Evolutionary conservation across 2,888 invertebrate species (phyloP).

Genomic region (Drosophila subquinaria): DNA sequence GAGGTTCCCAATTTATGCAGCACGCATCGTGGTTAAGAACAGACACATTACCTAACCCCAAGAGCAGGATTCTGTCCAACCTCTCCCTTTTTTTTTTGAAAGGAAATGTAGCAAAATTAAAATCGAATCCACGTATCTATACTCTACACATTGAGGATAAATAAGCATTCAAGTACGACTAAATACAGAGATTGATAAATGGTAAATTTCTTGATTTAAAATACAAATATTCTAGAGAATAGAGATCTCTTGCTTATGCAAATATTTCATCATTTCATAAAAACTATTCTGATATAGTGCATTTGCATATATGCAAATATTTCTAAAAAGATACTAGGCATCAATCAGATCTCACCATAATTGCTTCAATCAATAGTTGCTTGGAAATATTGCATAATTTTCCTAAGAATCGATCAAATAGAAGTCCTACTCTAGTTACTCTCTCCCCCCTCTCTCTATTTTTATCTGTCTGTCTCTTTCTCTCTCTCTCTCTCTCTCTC

Average conservation of each 20-base stretch:
- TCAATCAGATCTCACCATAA: background rate
- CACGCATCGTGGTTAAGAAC: constrained; percentile 35
- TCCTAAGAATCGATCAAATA: constrained; percentile 2
- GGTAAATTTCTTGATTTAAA: no score
- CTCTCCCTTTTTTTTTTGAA: no score
- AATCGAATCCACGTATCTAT: background rate
- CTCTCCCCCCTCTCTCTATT: background rate
- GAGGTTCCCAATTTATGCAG: constrained; percentile 53
- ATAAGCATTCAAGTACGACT: background rate
- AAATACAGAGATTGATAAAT: background rate
- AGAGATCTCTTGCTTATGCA: background rate
- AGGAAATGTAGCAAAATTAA: background rate
- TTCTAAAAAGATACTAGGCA: background rate
- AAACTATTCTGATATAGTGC: no score
- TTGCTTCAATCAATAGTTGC: background rate
- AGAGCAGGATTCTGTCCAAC: background rate
- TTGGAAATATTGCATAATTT: constrained; percentile 2
- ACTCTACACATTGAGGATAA: background rate
- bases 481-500: background rate
- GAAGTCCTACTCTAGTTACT: background rate
- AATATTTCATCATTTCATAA: no score
- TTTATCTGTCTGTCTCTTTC: background rate
- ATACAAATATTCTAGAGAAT: no score
- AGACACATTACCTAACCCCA: constrained; percentile 16
- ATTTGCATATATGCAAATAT: background rate